Evolutionary conservation across 1,140 invertebrate genomes (phyloP), one percentile per base, ranked within the genome.

Genomic region (Arctopsyche grandis): DNA sequence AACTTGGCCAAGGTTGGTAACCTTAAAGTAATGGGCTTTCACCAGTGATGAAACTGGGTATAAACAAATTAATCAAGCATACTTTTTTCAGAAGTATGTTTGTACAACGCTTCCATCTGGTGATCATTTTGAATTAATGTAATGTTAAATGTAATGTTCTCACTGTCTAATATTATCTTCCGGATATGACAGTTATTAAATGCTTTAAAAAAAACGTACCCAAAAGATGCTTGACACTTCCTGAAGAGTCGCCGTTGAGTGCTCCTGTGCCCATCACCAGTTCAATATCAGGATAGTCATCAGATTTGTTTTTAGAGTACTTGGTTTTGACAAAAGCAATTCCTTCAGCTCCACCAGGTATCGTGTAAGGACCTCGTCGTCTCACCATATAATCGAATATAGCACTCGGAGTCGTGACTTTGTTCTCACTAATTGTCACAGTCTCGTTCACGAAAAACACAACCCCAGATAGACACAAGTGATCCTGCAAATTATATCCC

Each of bases 401-500:
- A 69, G 90, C 88, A n/a, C 84, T 69, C 5, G 91, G 90, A 0
- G 86, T 88, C 4, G 84, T 86, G 0, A 90, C 83, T 75, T 86
- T 85, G 0, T 88, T 80, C 84, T 91, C 85, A 58, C 60, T 75
- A 9, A 92, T 88, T 1, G 90, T 89, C 0, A 90, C 87, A 0
- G 88, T 90, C 44, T 91, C 88, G 80, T 94, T 93, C 0, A 94
- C 89, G 26, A 92, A 85, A 83, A 94, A 94, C 0, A 91, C 91
- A 71, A 94, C 86, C 0, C 91, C 91, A 21, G 91, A 91, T 63
- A 93, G 90, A 0, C 92, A 93, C 19, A 94, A 89, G 82, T 96
- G 94, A 85, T 95, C 94, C 83, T 94, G 92, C 0, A 97, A 88
- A 85, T 96, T 96, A 76, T 92, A 90, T 0, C 96, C 96, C 0